phyloP scores from a whole-genome alignment of 1,140 invertebrate genomes.

The Holcopasites calliopsidis region DNA sequence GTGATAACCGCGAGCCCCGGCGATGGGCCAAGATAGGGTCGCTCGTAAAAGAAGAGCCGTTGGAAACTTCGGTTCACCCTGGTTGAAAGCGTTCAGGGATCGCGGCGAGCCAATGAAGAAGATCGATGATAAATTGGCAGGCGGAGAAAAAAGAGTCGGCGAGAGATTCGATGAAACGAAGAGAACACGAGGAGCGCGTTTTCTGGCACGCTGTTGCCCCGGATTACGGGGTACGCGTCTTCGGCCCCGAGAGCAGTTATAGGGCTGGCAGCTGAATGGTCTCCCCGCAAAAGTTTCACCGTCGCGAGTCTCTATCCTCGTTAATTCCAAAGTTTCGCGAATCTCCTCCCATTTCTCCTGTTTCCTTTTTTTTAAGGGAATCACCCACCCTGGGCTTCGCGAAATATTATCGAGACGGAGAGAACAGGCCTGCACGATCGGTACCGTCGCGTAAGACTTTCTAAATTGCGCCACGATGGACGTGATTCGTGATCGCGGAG shows the following conservation, averaged over 20 bases:
- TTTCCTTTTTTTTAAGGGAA: background rate
- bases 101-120: too few relatives aligned
- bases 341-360: slow-evolving; percentile 45
- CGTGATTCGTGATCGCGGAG: background rate
- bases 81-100: slow-evolving; percentile 46
- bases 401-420: background rate
- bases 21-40: slow-evolving; percentile 8
- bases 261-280: slow-evolving; percentile 62
- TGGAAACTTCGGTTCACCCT: slow-evolving; percentile 22
- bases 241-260: slow-evolving; percentile 58
- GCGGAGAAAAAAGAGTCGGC: background rate
- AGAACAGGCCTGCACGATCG: background rate
- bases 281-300: slow-evolving; percentile 58
- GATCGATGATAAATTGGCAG: slow-evolving; percentile 28
- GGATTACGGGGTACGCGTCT: slow-evolving; percentile 63
- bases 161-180: slow-evolving; percentile 1
- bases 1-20: background rate
- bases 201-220: slow-evolving; percentile 59
- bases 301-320: slow-evolving; percentile 53
- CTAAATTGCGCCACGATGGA: background rate
- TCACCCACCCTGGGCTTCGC: background rate
- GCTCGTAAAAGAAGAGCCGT: slow-evolving; percentile 41
- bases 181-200: slow-evolving; percentile 23
- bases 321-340: slow-evolving; percentile 66
- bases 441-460: background rate